Percentiles rank a stretch among this genome's conserved stretches.
phyloP scores from a whole-genome alignment of 2,113 vertebrate species.

The Chitala chitala region DNA sequence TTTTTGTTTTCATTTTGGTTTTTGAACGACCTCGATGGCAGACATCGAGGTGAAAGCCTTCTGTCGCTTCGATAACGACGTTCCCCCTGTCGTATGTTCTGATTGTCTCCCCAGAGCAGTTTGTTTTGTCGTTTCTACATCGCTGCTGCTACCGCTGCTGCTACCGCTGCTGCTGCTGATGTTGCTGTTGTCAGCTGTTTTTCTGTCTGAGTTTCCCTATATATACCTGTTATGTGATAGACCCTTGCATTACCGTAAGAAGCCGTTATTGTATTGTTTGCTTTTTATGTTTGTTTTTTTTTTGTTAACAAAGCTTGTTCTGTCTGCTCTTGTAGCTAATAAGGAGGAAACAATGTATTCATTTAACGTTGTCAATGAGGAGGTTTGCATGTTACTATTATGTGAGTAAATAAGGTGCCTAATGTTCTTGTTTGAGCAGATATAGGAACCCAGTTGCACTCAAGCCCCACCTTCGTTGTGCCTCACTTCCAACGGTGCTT shows the following conservation, averaged over 20 bases:
- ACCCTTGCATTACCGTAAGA: slow-evolving; percentile 19
- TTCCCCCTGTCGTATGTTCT: slow-evolving; percentile 17
- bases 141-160: slow-evolving; percentile 59
- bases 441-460: slow-evolving; percentile 78
- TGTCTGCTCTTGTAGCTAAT: slow-evolving; percentile 44
- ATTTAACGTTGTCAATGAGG: slow-evolving; percentile 55
- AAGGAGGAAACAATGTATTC: slow-evolving; percentile 44
- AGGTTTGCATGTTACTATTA: slow-evolving; percentile 70
- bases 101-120: slow-evolving; percentile 31
- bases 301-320: slow-evolving; percentile 43
- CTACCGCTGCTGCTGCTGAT: slow-evolving; percentile 59
- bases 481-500: slow-evolving; percentile 94
- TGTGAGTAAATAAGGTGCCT: slow-evolving; percentile 73
- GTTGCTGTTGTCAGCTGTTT: slow-evolving; percentile 46
- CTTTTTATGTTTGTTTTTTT: slow-evolving; percentile 25
- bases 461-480: slow-evolving; percentile 77
- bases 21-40: slow-evolving; percentile 8
- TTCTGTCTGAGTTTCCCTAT: slow-evolving; percentile 37
- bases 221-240: slow-evolving; percentile 28
- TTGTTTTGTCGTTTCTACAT: slow-evolving; percentile 41
- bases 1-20: not conserved
- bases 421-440: slow-evolving; percentile 74
- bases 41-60: slow-evolving; percentile 19
- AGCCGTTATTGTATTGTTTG: slow-evolving; percentile 27
- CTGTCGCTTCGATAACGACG: slow-evolving; percentile 13